Evolutionary conservation across 1,140 invertebrate species (phyloP).

Genomic region (Bombus soroeensis): DNA sequence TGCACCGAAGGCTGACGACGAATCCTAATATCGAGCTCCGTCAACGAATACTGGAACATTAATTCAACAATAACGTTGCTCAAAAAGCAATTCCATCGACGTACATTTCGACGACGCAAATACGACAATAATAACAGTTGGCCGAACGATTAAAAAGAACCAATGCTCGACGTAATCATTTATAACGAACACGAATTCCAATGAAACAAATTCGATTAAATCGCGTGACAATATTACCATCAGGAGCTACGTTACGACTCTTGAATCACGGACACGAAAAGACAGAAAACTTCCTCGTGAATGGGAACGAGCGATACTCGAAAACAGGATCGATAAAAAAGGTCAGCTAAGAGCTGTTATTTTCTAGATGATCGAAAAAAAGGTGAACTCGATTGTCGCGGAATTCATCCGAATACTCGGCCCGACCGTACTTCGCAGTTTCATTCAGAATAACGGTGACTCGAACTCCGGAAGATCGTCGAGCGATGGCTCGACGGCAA

Average conservation of each 20-base stretch:
- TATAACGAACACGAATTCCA: too few relatives aligned
- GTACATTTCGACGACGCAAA: background rate
- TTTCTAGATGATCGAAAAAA: constrained; percentile 91
- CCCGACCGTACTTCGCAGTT: constrained; percentile 85
- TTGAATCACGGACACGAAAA: background rate
- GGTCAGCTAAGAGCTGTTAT: constrained; percentile 70
- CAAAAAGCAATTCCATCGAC: background rate
- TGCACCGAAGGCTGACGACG: too few relatives aligned
- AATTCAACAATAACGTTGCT: background rate
- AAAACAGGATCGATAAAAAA: background rate
- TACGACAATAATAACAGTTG: background rate
- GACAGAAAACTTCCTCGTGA: background rate
- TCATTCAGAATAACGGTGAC: constrained; percentile 80
- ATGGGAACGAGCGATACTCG: background rate
- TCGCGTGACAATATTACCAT: too few relatives aligned
- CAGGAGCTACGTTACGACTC: background rate
- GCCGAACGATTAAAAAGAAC: too few relatives aligned
- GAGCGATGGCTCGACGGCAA: constrained; percentile 71
- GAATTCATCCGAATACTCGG: constrained; percentile 87
- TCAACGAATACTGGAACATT: too few relatives aligned
- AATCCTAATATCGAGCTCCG: too few relatives aligned
- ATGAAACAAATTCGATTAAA: too few relatives aligned
- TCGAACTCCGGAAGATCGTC: constrained; percentile 52
- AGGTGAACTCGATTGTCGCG: constrained; percentile 88
- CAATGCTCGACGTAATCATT: too few relatives aligned